Conservation (phyloP, 2,888 invertebrate species). For the Pyrocoelia pectoralis region DNA sequence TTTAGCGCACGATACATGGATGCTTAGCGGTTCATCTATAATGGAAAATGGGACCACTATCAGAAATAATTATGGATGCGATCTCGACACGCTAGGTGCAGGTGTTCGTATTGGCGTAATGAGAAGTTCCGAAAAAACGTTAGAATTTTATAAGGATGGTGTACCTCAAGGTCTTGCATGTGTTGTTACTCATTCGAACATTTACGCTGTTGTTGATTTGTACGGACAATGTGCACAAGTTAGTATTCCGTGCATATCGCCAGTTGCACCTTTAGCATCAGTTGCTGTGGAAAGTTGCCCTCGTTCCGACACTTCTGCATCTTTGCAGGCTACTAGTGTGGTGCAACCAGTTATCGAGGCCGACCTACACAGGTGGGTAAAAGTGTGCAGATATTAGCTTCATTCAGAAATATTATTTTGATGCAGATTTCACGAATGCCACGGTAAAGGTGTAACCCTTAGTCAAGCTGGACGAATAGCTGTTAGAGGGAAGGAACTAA, state of each 20-base stretch:
- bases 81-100: conserved; percentile 81
- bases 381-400: neutral
- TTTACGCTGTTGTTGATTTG: conserved; percentile 94
- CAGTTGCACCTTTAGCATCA: conserved; percentile 53
- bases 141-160: conserved; percentile 88
- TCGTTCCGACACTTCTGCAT: conserved; percentile 56
- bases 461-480: conserved; percentile 74
- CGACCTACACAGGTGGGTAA: conserved; percentile 51
- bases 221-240: conserved; percentile 96
- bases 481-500: conserved; percentile 65
- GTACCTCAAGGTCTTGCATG: conserved; percentile 88
- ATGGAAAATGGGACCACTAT: conserved; percentile 91
- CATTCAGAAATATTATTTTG: neutral
- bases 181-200: conserved; percentile 77
- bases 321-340: conserved; percentile 53
- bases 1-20: conserved; percentile 90
- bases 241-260: conserved; percentile 58
- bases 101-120: conserved; percentile 88
- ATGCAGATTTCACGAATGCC: conserved; percentile 67
- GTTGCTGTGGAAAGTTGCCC: conserved; percentile 54
- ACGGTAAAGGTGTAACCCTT: conserved; percentile 74
- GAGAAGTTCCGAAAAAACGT: conserved; percentile 82
- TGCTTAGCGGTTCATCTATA: conserved; percentile 89
- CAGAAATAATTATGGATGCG: conserved; percentile 83
- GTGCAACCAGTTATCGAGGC: conserved; percentile 53